Percentiles rank a stretch among this genome's conserved stretches.
These are phyloP conservation scores for Minunthozetes semirufus DNA, from an alignment of 2,888 invertebrate genomes.

Conservation along the genomic window DNA sequence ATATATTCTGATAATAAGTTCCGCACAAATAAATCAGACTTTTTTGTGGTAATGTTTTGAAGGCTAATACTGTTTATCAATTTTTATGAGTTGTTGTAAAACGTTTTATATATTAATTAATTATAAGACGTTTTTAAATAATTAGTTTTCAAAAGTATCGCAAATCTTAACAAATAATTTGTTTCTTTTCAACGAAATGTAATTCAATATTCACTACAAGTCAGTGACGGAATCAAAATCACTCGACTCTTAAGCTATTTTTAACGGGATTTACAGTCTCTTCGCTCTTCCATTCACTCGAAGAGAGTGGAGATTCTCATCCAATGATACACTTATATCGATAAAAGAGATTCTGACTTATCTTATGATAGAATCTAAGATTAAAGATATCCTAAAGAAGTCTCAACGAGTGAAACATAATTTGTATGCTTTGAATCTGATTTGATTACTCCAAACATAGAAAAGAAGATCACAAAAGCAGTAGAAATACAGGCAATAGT, in stretches of 20 bases:
- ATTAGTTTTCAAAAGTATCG: background rate
- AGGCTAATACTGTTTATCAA: no score
- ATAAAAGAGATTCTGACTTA: background rate
- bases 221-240: background rate
- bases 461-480: no score
- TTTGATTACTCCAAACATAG: no score
- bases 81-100: no score
- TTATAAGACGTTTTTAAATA: background rate
- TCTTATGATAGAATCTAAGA: background rate
- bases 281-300: background rate
- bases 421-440: no score
- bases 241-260: background rate
- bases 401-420: no score
- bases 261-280: background rate
- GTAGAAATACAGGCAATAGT: no score
- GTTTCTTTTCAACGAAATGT: constrained; percentile 17
- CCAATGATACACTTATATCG: background rate
- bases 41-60: no score
- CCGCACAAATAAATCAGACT: no score
- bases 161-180: constrained; percentile 4
- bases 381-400: background rate
- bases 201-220: background rate
- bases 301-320: background rate
- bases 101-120: no score
- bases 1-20: no score